These are phyloP conservation scores for Drymonia ruficornis DNA, from an alignment of 2,888 invertebrate genomes.

Conservation along the genomic window DNA sequence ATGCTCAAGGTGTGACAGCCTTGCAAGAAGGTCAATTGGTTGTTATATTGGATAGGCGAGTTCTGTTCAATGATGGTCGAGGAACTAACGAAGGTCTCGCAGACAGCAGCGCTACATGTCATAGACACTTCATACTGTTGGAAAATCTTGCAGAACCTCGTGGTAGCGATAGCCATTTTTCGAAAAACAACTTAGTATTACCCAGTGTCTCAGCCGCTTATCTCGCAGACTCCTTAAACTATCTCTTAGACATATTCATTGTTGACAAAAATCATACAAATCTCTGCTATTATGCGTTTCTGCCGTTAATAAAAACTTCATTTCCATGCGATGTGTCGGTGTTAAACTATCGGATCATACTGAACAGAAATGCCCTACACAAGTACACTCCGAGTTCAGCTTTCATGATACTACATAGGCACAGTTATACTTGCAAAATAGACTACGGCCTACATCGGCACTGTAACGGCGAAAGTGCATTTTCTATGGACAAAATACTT, in stretches of 20 bases:
- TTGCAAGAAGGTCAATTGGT: slow-evolving; percentile 95
- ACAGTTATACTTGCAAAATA: slow-evolving; percentile 61
- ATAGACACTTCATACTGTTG: slow-evolving; percentile 64
- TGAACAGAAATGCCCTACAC: slow-evolving; percentile 38
- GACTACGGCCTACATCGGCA: slow-evolving; percentile 36
- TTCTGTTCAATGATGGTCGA: slow-evolving; percentile 96
- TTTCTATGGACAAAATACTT: slow-evolving; percentile 60
- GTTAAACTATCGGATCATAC: slow-evolving; percentile 60
- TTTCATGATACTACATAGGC: slow-evolving; percentile 62
- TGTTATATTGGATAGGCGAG: slow-evolving; percentile 96
- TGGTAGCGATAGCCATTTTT: slow-evolving; percentile 15
- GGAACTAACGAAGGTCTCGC: slow-evolving; percentile 97
- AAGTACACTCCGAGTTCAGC: slow-evolving; percentile 49
- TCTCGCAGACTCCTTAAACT: slow-evolving; percentile 56
- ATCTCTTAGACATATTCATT: slow-evolving; percentile 61
- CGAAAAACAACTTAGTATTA: slow-evolving; percentile 40
- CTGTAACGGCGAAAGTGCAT: slow-evolving; percentile 55
- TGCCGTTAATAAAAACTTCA: slow-evolving; percentile 63
- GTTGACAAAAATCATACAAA: slow-evolving; percentile 53
- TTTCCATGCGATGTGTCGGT: slow-evolving; percentile 71
- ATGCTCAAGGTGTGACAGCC: slow-evolving; percentile 95
- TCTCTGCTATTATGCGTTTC: slow-evolving; percentile 56
- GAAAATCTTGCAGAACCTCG: slow-evolving; percentile 55
- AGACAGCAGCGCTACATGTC: slow-evolving; percentile 90
- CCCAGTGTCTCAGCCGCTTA: slow-evolving; percentile 64